Evolutionary conservation across 2,888 invertebrate species (phyloP), one percentile per base, ranked within the genome.

Genomic region (Phortica okadai): DNA sequence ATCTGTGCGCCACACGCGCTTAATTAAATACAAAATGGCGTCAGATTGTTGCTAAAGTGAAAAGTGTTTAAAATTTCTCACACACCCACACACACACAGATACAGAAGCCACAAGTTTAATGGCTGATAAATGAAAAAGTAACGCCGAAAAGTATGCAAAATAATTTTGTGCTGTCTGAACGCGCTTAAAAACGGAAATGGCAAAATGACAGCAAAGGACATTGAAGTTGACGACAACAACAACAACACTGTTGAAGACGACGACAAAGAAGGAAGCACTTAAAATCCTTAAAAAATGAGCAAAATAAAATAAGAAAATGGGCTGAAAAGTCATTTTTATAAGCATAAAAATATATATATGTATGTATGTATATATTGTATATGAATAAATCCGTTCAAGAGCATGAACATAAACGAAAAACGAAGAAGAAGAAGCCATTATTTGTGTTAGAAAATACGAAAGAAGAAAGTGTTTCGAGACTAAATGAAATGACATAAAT

Each of bases 401-500:
- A 59, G 21, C 7, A 33, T 14, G 10, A 44, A 11, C 33, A 8
- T 8, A 6, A 67, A 67, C 41, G 59, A 59, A 59, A 59, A 64
- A 7, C 64, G 67, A 25, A 8, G 41, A 64, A 41, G 14, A 42
- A 67, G 16, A 50, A 50, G 50, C 50, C 50, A 6, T 50, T 50
- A 11, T 50, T 11, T 50, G 10, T 50, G 14, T 8, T 6, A 14
- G 50, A 8, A 50, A 50, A 6, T 11, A 50, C 2, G 50, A 50
- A 45, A 50, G 14, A 14, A 50, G 14, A 50, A 67, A 44, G 16
- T 67, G 42, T 16, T 67, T 67, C 41, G 62, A 33, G 21, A 69
- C 62, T 41, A 79, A 84, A 79, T 77, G 56, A 83, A 80, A 79
- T 83, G 80, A 81, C 80, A 82, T 81, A 81, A 84, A 86, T 84